Evolutionary conservation across 2,113 vertebrate genomes (phyloP).

Genomic region (Chrysemys picta): DNA sequence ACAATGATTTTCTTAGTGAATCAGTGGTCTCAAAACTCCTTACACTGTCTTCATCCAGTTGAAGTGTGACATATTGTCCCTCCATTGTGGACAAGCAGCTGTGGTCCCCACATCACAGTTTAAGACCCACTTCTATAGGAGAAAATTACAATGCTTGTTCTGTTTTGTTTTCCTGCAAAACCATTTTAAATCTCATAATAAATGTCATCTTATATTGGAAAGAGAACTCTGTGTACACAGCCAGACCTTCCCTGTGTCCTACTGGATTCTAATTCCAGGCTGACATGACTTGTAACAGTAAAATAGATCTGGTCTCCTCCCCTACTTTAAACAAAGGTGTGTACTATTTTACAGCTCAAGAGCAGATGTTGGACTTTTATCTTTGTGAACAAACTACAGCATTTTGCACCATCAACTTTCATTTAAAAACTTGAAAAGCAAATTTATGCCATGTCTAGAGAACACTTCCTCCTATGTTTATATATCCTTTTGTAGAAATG

Average conservation of each 20-base stretch:
- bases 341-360: neutral
- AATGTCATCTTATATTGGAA: neutral
- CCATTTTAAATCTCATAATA: neutral
- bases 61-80: neutral
- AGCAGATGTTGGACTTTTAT: neutral
- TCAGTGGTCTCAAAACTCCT: neutral
- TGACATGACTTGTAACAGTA: neutral
- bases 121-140: neutral
- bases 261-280: neutral
- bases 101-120: neutral
- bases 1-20: neutral
- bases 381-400: neutral
- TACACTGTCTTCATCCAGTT: neutral
- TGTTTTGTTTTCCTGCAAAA: neutral
- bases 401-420: neutral
- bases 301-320: neutral
- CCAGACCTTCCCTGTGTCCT: neutral
- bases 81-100: neutral
- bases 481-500: neutral
- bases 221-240: neutral
- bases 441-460: neutral
- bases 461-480: neutral
- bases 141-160: neutral
- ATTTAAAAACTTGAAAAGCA: neutral
- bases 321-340: neutral